Conservation (phyloP, 2,113 vertebrate genomes). For the Microcebus ravelobensis region DNA sequence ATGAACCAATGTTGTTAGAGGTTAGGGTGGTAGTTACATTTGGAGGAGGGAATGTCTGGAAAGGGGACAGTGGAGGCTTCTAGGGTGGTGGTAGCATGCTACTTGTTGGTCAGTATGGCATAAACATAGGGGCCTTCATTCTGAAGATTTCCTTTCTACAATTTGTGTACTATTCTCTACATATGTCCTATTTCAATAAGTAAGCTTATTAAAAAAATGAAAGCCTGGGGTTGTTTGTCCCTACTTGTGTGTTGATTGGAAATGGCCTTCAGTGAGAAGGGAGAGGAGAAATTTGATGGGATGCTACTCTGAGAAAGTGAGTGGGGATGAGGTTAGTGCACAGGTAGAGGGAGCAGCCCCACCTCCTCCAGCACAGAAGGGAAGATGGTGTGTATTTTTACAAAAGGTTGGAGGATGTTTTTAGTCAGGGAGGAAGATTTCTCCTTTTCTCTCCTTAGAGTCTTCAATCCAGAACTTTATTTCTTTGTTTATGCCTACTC, state of each 20-base stretch:
- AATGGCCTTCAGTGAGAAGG: not conserved
- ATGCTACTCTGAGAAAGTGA: not conserved
- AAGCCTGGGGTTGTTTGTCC: not conserved
- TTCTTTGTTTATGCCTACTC: not conserved
- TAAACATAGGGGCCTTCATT: not conserved
- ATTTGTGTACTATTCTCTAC: not conserved
- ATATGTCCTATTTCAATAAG: not conserved
- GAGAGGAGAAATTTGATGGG: not conserved
- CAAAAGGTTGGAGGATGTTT: not conserved
- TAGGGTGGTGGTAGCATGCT: not conserved
- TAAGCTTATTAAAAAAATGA: not conserved
- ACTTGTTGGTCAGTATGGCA: not conserved
- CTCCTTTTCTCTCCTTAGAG: not conserved
- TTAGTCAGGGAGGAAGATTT: not conserved
- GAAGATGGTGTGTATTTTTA: not conserved
- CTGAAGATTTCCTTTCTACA: not conserved
- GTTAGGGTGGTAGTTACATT: not conserved
- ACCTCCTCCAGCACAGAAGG: too few species aligned
- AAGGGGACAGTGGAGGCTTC: too few species aligned
- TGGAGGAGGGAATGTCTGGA: too few species aligned
- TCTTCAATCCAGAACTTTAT: not conserved
- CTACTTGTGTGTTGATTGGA: not conserved
- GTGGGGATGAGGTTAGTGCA: not conserved
- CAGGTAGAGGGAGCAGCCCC: not conserved
- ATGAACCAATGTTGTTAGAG: not conserved